Evolutionary conservation across 2,113 vertebrate species (phyloP).

Genomic region (Rhynchopsitta pachyrhyncha): DNA sequence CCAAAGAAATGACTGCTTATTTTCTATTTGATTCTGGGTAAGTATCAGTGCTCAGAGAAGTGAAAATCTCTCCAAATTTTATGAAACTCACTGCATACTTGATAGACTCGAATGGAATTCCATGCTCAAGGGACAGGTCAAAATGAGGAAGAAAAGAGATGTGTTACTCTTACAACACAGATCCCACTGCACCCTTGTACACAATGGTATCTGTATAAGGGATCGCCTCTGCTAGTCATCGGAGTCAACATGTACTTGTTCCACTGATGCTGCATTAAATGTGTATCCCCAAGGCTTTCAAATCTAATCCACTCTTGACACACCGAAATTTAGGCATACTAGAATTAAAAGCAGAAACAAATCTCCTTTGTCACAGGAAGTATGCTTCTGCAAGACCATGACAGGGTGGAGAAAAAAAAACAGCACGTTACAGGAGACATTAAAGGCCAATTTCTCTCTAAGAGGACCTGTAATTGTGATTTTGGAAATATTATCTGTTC

Average conservation of each 20-base stretch:
- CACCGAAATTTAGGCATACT: background rate
- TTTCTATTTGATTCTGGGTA: background rate
- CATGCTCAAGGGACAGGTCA: background rate
- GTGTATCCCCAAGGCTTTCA: background rate
- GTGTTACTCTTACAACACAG: background rate
- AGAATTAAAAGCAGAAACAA: background rate
- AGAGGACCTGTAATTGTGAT: background rate
- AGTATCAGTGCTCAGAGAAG: background rate
- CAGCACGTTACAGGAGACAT: background rate
- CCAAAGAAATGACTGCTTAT: background rate
- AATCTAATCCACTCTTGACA: background rate
- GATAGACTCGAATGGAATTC: background rate
- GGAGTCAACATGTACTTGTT: background rate
- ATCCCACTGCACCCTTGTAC: background rate
- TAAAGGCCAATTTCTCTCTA: background rate
- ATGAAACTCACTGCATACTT: background rate
- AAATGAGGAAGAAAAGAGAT: background rate
- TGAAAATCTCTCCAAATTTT: background rate
- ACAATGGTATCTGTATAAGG: rapidly evolving
- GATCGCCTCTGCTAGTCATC: background rate
- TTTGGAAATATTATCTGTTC: background rate
- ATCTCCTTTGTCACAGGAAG: background rate
- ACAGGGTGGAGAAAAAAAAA: background rate
- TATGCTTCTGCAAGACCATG: background rate
- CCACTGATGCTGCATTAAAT: background rate